Evolutionary conservation across 2,888 invertebrate genomes (phyloP).

Genomic region (Dione juno): DNA sequence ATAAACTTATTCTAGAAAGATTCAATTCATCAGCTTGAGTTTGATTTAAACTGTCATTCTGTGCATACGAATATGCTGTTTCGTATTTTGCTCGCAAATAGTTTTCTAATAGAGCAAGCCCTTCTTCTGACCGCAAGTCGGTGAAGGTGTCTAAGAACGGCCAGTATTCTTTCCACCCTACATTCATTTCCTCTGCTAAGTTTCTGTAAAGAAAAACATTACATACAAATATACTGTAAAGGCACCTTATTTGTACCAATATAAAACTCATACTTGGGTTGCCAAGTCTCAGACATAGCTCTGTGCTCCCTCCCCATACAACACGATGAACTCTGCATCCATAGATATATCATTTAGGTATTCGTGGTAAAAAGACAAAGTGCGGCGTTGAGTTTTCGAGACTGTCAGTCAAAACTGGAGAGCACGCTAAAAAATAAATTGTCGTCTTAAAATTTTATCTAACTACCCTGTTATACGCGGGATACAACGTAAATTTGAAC

Average conservation of each 20-base stretch:
- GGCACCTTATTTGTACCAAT: background rate
- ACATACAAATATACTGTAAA: background rate
- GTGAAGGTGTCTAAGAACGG: slow-evolving; percentile 92
- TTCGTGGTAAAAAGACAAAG: no score
- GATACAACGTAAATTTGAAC: no score
- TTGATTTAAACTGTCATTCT: slow-evolving; percentile 66
- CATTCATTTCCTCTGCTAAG: slow-evolving; percentile 83
- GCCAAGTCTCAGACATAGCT: no score
- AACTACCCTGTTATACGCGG: no score
- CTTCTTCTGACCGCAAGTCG: slow-evolving; percentile 89
- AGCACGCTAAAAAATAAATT: no score
- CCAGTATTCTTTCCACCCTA: slow-evolving; percentile 97
- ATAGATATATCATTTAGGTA: no score
- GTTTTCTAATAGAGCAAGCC: slow-evolving; percentile 88
- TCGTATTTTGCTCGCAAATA: slow-evolving; percentile 85
- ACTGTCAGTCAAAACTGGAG: no score
- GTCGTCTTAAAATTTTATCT: no score
- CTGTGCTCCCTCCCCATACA: no score
- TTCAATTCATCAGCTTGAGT: slow-evolving; percentile 64
- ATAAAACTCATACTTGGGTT: no score
- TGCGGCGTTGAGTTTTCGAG: no score
- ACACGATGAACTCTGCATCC: no score
- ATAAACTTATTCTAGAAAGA: slow-evolving; percentile 63
- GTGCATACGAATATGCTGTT: slow-evolving; percentile 68
- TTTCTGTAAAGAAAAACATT: slow-evolving; percentile 66